A percentile compares a stretch with the other conserved stretches of the same genome.
These are phyloP conservation scores for Actenoides lindsayi DNA, from an alignment of 2,113 vertebrate species.

Conservation along the genomic window DNA sequence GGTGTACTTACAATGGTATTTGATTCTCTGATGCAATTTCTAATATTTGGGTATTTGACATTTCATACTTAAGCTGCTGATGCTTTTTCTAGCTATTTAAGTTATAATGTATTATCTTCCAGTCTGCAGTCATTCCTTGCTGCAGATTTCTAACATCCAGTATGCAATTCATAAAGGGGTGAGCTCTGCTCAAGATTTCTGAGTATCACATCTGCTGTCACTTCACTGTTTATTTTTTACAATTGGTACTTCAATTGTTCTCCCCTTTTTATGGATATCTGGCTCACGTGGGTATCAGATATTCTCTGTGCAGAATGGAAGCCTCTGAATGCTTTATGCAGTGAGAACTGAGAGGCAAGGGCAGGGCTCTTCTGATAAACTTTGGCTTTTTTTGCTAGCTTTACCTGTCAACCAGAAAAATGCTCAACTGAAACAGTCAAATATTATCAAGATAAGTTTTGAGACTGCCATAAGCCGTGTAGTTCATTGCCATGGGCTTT, in stretches of 20 bases:
- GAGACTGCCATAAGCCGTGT: neutral
- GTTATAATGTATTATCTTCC: neutral
- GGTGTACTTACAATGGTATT: conserved; percentile 94
- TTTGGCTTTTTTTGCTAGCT: neutral
- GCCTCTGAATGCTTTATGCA: neutral
- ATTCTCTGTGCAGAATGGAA: neutral
- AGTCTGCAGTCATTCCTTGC: neutral
- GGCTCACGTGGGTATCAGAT: neutral
- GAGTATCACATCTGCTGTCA: neutral
- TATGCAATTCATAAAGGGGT: neutral
- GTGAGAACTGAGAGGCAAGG: neutral
- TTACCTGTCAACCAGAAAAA: neutral
- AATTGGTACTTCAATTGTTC: neutral
- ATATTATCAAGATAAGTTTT: neutral
- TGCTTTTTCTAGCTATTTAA: neutral
- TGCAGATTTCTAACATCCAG: neutral
- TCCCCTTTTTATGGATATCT: neutral
- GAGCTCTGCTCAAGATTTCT: neutral
- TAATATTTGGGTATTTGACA: neutral
- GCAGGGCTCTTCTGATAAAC: neutral
- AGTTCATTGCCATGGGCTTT: neutral
- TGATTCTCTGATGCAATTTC: neutral
- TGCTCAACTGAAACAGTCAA: neutral
- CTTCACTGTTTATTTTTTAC: neutral
- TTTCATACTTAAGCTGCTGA: neutral